Percentiles rank a stretch among this genome's conserved stretches.
Conservation (phyloP, 2,797 vertebrate species). For the Pangasius krempfi region DNA sequence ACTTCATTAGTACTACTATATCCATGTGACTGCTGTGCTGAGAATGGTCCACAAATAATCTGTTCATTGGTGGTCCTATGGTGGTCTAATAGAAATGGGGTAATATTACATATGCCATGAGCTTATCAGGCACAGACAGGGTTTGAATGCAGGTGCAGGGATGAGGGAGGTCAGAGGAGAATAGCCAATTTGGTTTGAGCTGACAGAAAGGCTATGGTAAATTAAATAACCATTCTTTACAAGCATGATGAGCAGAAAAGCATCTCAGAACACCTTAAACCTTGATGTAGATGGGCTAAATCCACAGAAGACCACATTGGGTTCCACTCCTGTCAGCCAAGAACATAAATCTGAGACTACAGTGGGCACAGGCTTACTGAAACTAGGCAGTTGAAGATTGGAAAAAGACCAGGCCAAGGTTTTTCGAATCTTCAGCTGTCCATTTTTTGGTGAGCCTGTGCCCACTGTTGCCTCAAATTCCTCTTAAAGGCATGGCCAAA, state of each 20-base stretch:
- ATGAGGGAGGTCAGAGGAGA: neutral
- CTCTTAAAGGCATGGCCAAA: neutral
- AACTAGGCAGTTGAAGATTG: neutral
- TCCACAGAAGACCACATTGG: neutral
- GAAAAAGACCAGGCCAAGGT: neutral
- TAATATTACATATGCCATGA: neutral
- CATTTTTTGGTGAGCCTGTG: neutral
- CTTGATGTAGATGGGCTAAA: neutral
- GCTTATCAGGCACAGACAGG: neutral
- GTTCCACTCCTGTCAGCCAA: neutral
- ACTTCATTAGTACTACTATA: neutral
- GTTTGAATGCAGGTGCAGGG: neutral
- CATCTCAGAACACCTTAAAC: neutral
- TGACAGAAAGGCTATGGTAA: neutral
- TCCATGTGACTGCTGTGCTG: neutral
- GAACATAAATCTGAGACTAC: neutral
- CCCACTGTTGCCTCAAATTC: neutral
- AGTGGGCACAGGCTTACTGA: neutral
- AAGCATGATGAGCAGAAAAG: neutral
- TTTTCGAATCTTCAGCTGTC: neutral
- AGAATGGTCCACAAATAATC: neutral
- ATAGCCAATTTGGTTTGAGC: neutral
- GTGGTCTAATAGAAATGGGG: neutral
- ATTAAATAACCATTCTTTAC: neutral
- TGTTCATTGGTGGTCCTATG: neutral